Evolutionary conservation across 2,888 invertebrate species (phyloP), one percentile per base, ranked within the genome.

Genomic region (Napeogenes sylphis): DNA sequence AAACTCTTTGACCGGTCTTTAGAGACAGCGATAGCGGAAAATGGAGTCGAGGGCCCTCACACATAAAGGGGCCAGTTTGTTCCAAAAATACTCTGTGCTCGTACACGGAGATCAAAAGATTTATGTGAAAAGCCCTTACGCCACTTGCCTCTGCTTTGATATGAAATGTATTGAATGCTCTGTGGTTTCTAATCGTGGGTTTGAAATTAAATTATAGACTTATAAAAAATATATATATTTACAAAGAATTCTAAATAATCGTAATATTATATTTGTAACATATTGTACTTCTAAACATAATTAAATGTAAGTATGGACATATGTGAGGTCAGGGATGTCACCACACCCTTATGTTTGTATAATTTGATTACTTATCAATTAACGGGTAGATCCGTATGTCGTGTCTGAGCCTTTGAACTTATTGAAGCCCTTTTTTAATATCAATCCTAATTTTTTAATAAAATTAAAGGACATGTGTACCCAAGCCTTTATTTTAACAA

Each of bases 51-150:
- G 69, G 55, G 57, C 61, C 65, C 60, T 65, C 61, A 60, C 61
- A 63, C 65, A 65, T 66, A 66, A 66, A 68, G 72, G 73, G 68
- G 70, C 71, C 72, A 74, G 73, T 73, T 73, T 75, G 72, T 74
- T 74, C 73, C 74, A 70, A 75, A 75, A 73, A 73, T 73, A 70
- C 73, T 73, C 70, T 71, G 69, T 70, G 72, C 70, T 71, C 69
- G 71, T 68, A 65, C 74, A 73, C 66, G 72, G 69, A 70, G 73
- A 76, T 76, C 76, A 76, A 76, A 76, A 75, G 74, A 65, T 57
- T 64, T 68, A 51, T 51, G 51, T 51, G 51, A 12, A 51, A 51
- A 51, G 51, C 51, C 51, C 51, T 51, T n/a, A 51, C 51, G 51
- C 51, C 51, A 51, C 51, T 51, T 51, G 51, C 51, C 30, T 51